Evolutionary conservation across 2,113 vertebrate species (phyloP), one percentile per base, ranked within the genome.

Genomic region (Physeter macrocephalus): DNA sequence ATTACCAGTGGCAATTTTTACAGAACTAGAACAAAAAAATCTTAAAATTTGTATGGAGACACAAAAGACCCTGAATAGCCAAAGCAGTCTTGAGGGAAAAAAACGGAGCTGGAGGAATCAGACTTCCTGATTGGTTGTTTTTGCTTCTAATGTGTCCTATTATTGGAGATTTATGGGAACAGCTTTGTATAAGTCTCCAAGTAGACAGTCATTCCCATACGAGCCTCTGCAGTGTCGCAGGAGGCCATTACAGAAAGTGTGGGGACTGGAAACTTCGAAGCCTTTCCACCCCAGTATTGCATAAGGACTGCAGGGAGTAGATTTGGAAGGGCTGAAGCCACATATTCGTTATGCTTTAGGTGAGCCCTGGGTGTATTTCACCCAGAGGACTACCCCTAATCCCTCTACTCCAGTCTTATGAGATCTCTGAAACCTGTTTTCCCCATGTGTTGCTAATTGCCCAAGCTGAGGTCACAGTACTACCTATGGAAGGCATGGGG

Each of bases 391-490:
- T 93, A 27, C 20, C 41, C 18, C 23, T 81, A 59, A 67, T 88
- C 41, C 54, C 86, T 78, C 41, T 5, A 41, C 67, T 49, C 39
- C 8, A 34, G 62, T 83, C n/a, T 84, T 39, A 15, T 12, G 88
- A 90, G 90, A 85, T 18, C 25, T 36, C 52, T 84, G 82, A 90
- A 69, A 62, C 23, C 43, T 95, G 25, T 95, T 97, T 96, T 92
- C 39, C 36, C 52, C 5, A 0, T 36, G 11, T 62, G 84, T 84
- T 97, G 78, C 88, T 94, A 94, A 94, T 72, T 74, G 27, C 14
- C 49, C 34, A 46, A 15, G 41, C 34, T 92, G 41, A 83, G 85
- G 34, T 89, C 46, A 74, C 36, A 62, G 25, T 62, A 57, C 12
- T 25, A 9, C 52, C 14, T 31, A 4, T 6, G 54, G 31, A 17